Evolutionary conservation across 1,140 invertebrate genomes (phyloP), one percentile per base, ranked within the genome.

Genomic region (Cydia amplana): DNA sequence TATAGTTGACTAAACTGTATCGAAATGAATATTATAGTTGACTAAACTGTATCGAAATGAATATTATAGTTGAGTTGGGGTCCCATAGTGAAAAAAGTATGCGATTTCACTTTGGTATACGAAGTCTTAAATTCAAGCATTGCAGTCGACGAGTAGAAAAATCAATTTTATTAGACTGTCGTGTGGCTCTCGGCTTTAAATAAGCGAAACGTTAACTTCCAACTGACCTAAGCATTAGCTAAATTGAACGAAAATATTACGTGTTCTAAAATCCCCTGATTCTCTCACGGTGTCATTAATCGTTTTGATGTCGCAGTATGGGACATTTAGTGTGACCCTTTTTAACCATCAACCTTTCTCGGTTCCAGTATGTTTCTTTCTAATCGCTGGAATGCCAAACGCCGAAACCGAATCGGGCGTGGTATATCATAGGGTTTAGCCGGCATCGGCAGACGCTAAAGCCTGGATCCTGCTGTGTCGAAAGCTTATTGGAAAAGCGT

Each of bases 291-390:
- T 81, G 83, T 83, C 88, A 92, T 91, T 91, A 91, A 92, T 92
- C 90, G 90, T 90, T 90, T 88, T 85, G 88, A 90, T 91, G 90
- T 92, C 90, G 87, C 88, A 86, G 90, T 90, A 92, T 89, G 86
- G 90, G 89, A 92, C 90, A 91, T 92, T 92, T 91, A 91, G 89
- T 91, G 88, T 89, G 90, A 92, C 90, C 90, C 89, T 92, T 92
- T 92, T 92, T 88, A 89, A 83, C 74, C 78, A 83, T 73, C 78
- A 81, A 85, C 85, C 83, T 86, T 81, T 77, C 81, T 77, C 86
- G 80, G 85, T 85, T 84, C 4, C 28, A 70, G 65, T 67, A 36
- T 82, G 81, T 83, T 83, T 85, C 85, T 83, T 83, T 85, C 85
- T 91, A 89, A 91, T 90, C 88, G 83, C 80, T 78, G 81, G 83